Conservation (phyloP, 2,797 vertebrate genomes). For the Lophotriccus pileatus region DNA sequence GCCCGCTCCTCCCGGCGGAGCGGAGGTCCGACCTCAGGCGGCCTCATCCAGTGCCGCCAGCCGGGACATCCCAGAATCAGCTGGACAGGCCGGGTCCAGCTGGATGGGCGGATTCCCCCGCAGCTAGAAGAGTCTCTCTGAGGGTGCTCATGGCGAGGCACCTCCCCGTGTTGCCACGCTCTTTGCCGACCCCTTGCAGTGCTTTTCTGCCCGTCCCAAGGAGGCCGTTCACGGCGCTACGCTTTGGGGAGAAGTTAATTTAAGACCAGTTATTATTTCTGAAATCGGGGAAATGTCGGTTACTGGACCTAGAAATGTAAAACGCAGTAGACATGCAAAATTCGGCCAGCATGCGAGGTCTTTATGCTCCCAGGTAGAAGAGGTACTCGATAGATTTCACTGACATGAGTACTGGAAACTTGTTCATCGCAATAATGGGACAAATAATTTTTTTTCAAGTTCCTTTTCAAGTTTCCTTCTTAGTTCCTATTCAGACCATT, state of each 20-base stretch:
- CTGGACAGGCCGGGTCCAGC: background rate
- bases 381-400: accelerated
- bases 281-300: accelerated
- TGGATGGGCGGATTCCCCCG: background rate
- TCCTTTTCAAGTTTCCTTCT: too few relatives aligned
- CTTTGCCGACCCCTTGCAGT: background rate
- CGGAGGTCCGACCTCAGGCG: background rate
- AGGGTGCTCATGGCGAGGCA: background rate
- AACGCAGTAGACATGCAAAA: background rate
- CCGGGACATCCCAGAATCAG: background rate
- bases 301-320: background rate
- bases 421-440: background rate
- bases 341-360: accelerated
- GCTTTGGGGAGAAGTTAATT: background rate
- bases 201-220: background rate
- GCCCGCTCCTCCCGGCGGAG: background rate
- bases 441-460: background rate
- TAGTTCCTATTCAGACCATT: background rate
- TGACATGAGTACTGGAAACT: accelerated
- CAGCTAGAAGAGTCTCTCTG: background rate
- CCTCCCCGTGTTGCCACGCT: background rate
- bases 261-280: accelerated
- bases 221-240: background rate
- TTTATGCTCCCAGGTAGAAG: background rate
- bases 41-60: background rate